Base-by-base conservation (phyloP, 2,888 invertebrate species). In the Oegoconia quadripuncta region DNA sequence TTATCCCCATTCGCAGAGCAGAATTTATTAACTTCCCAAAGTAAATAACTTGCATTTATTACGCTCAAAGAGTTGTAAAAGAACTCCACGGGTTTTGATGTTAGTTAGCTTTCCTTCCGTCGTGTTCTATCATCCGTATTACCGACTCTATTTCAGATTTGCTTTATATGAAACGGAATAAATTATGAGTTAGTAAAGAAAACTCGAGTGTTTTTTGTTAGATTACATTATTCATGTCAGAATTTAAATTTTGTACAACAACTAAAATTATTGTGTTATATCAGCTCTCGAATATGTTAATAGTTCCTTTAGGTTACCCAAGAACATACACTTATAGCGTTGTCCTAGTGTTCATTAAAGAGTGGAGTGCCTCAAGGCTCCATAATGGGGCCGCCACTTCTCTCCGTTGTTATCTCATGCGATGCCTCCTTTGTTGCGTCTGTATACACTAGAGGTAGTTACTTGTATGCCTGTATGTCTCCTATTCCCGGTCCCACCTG, bases 371-470 rank as follows among this genome's bases (percentile, higher is more conserved):
- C 59, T 60, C 74, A 74, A 77, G 80, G 74, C 71, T 59, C 51
- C 52, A 68, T 78, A 75, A 79, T 74, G 74, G 78, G 77, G 64
- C 75, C 78, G 68, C 63, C 63, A 67, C 74, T 75, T 72, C 71
- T 64, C 64, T 56, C 62, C 64, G 74, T 80, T 76, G 80, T 78
- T 78, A 79, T 69, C 73, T 74, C 71, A 70, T 70, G 73, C 72
- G 71, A 57, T 62, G 73, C 57, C 68, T 64, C 74, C 76, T 78
- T 79, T 79, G 75, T 76, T 65, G 57, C 60, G 55, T 55, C 53
- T 47, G 53, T 59, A 57, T 40, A 36, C 40, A 37, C 46, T 41
- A 41, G 48, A 23, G n/a, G 9, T 23, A 23, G 23, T 23, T 8
- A 44, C 44, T 43, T 41, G 48, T 45, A 55, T 58, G 54, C 54